Conservation (phyloP, 1,140 invertebrate species). For the Calycopis cecrops region DNA sequence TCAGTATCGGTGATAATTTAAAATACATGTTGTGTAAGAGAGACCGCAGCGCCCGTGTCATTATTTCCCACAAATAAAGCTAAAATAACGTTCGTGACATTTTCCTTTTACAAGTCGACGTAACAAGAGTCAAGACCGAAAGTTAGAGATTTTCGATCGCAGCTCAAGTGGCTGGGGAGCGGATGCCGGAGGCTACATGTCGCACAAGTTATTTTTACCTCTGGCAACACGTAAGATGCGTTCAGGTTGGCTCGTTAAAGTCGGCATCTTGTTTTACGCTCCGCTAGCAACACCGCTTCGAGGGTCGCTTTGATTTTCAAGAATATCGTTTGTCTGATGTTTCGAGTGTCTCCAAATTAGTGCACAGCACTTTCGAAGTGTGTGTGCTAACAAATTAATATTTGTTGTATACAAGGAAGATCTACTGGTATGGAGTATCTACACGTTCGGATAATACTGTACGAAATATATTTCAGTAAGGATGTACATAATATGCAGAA, state of each 20-base stretch:
- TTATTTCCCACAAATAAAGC: too few relatives aligned
- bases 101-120: background rate
- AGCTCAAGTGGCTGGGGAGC: constrained; percentile 15
- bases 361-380: constrained; percentile 33
- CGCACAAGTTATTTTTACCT: constrained; percentile 40
- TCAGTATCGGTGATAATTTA: too few relatives aligned
- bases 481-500: too few relatives aligned
- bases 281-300: constrained; percentile 35
- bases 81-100: background rate
- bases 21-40: too few relatives aligned
- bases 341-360: constrained; percentile 59
- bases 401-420: background rate
- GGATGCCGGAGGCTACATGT: constrained; percentile 33
- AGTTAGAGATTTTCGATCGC: constrained; percentile 10
- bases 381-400: constrained; percentile 3
- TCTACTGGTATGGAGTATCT: too few relatives aligned
- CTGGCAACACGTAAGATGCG: constrained; percentile 44
- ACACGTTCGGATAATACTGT: too few relatives aligned
- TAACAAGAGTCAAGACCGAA: background rate
- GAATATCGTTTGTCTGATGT: constrained; percentile 47
- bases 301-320: constrained; percentile 54
- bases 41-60: too few relatives aligned
- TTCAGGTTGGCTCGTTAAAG: constrained; percentile 56
- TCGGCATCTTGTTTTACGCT: constrained; percentile 51
- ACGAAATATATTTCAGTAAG: too few relatives aligned